Percentiles rank a stretch among this genome's conserved stretches.
Evolutionary conservation across 2,888 invertebrate genomes (phyloP).

Genomic region (Oscheius sp.): DNA sequence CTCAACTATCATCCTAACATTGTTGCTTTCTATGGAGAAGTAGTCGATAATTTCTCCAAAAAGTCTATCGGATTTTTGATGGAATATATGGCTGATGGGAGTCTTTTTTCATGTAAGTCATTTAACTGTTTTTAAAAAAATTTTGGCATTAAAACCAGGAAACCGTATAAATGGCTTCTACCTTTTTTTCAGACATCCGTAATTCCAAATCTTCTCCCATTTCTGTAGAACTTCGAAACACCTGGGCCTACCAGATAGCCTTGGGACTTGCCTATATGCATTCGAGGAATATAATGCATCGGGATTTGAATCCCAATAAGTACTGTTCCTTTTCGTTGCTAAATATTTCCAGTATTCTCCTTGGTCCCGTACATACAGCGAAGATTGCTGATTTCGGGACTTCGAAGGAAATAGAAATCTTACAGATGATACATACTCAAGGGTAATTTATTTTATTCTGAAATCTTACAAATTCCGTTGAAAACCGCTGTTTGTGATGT

Average conservation of each 20-base stretch:
- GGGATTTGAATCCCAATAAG: conserved; percentile 20
- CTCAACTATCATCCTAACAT: conserved; percentile 21
- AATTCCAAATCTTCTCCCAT: not conserved
- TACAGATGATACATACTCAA: not conserved
- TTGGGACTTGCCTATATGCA: conserved; percentile 12
- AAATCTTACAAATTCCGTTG: too few relatives aligned
- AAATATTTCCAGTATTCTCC: not conserved
- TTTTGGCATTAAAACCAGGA: too few relatives aligned
- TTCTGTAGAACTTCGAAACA: not conserved
- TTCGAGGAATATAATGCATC: not conserved
- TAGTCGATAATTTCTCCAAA: too few relatives aligned
- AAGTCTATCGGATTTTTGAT: conserved; percentile 3
- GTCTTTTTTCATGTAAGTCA: conserved; percentile 2
- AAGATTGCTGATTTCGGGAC: not conserved
- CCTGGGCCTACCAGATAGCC: conserved; percentile 1
- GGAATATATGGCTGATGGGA: conserved; percentile 12
- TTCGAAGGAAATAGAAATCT: not conserved
- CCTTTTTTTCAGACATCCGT: too few relatives aligned
- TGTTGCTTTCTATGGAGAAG: conserved; percentile 3
- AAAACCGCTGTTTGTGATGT: too few relatives aligned
- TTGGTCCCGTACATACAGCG: not conserved
- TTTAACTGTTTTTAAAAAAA: too few relatives aligned
- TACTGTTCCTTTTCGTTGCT: not conserved
- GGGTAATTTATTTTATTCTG: too few relatives aligned
- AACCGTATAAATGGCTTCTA: not conserved